Evolutionary conservation across 2,797 vertebrate species (phyloP).

Genomic region (Phylloscopus collybita): DNA sequence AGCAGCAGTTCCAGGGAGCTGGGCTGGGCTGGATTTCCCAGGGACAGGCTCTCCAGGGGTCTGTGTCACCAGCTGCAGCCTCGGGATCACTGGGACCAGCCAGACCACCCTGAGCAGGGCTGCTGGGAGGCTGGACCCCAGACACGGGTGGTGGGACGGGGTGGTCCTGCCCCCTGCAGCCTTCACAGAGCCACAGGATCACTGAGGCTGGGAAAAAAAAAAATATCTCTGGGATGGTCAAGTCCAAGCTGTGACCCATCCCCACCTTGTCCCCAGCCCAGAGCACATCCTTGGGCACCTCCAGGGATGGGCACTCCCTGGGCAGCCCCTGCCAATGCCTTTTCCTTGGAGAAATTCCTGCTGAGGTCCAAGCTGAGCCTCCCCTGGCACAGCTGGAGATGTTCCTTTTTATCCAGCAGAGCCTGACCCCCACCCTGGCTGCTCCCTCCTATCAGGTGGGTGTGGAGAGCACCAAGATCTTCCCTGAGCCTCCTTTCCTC

Average conservation of each 20-base stretch:
- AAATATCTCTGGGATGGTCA: fast-evolving
- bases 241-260: neutral
- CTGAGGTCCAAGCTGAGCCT: fast-evolving
- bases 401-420: neutral
- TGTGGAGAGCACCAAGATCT: neutral
- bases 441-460: neutral
- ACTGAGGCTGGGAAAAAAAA: neutral
- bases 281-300: neutral
- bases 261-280: neutral
- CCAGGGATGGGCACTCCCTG: neutral
- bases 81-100: fast-evolving
- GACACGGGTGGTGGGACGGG: no score
- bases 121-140: no score
- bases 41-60: fast-evolving
- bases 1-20: fast-evolving
- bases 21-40: fast-evolving
- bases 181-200: neutral
- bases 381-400: neutral
- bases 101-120: neutral
- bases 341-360: neutral
- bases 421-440: neutral
- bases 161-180: neutral
- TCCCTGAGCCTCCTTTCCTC: neutral
- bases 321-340: neutral
- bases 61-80: fast-evolving